Evolutionary conservation across 2,113 vertebrate species (phyloP).

Genomic region (Mastomys coucha): DNA sequence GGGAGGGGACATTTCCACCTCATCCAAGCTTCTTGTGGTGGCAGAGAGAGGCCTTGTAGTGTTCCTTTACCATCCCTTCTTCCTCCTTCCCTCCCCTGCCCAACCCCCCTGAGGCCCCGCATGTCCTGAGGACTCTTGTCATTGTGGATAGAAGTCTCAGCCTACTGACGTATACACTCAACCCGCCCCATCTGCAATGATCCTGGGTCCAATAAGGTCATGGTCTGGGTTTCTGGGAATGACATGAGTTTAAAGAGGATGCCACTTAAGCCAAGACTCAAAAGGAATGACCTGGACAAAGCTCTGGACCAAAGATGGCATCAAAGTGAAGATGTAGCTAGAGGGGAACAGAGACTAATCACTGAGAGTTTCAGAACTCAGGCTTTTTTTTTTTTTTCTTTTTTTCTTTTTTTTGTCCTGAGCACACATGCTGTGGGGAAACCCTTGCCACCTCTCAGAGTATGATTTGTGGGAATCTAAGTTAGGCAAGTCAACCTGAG

Average conservation of each 20-base stretch:
- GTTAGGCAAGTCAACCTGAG: not conserved
- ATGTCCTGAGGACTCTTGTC: not conserved
- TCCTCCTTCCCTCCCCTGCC: not conserved
- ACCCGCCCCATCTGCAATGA: not conserved
- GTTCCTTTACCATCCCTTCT: accelerated
- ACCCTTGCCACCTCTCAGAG: accelerated
- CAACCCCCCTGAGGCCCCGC: not conserved
- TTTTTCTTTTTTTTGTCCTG: not conserved
- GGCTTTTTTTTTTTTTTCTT: not conserved
- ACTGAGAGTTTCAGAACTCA: not conserved
- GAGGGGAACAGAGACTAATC: not conserved
- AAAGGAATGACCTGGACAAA: accelerated
- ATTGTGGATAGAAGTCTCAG: not conserved
- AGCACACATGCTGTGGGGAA: not conserved
- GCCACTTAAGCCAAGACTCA: not conserved
- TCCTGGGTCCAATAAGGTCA: not conserved
- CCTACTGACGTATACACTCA: no score
- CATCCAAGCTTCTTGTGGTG: not conserved
- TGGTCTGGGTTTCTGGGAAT: not conserved
- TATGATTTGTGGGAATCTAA: not conserved
- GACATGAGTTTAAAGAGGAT: not conserved
- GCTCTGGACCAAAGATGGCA: not conserved
- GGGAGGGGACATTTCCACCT: not conserved
- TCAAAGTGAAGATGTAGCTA: not conserved
- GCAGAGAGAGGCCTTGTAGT: not conserved